Evolutionary conservation across 2,113 vertebrate species (phyloP).

Genomic region (Gymnarchus niloticus): DNA sequence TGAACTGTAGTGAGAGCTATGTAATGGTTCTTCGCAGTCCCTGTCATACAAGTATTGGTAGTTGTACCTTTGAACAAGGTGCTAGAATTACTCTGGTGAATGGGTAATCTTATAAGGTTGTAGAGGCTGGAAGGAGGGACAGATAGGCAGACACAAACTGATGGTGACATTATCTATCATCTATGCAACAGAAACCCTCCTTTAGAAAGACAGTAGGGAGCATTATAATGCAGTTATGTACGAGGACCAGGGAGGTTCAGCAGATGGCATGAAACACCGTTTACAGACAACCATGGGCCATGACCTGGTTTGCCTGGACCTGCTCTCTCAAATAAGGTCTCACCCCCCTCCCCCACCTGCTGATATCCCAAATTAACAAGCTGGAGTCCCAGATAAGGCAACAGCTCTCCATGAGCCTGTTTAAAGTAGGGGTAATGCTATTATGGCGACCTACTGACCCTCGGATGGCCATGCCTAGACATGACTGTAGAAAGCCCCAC

Average conservation of each 20-base stretch:
- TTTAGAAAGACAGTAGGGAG: too few species aligned
- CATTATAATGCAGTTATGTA: not conserved
- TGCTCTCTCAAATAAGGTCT: not conserved
- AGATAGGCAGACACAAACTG: not conserved
- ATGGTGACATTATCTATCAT: not conserved
- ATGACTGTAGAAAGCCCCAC: not conserved
- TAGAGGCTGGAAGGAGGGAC: not conserved
- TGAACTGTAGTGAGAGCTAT: too few species aligned
- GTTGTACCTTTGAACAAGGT: not conserved
- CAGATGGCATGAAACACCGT: too few species aligned
- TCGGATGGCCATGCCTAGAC: not conserved
- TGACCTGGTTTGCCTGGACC: not conserved
- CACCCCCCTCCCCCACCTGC: not conserved
- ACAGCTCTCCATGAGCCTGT: too few species aligned
- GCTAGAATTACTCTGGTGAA: not conserved
- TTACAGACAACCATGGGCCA: not conserved
- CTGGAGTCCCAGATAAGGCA: not conserved
- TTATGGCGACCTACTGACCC: too few species aligned
- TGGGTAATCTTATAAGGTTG: not conserved
- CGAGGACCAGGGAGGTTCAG: too few species aligned
- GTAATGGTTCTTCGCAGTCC: too few species aligned
- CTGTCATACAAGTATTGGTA: not conserved
- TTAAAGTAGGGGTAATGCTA: too few species aligned
- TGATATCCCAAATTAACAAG: not conserved
- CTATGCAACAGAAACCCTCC: too few species aligned